Base-by-base conservation (phyloP, 1,140 invertebrate species). In the Chelonus insularis region DNA sequence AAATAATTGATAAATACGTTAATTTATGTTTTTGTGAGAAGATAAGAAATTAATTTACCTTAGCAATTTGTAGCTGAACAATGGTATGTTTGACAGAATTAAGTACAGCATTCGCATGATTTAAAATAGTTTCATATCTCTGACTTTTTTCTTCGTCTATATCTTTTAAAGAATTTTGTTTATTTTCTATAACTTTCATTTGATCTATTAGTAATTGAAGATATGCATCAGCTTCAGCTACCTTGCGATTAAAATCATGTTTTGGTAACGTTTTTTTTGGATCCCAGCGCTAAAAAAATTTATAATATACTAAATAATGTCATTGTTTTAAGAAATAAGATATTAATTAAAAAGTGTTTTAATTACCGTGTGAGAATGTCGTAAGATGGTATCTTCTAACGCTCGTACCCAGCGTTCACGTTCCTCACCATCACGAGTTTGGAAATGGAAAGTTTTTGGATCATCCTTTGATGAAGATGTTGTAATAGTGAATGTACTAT, bases 371-470 rank as follows among this genome's bases (percentile, higher is more conserved):
- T 85, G 78, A 68, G 89, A 85, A 82, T 96, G 94, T 63, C 92
- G 83, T 34, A 91, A 79, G 76, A 99, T 98, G 4, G 95, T 95
- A 71, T 95, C 94, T 81, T 99, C 96, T 47, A 99, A 82, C 29
- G 92, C 92, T 29, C 91, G 87, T 36, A 99, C 92, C 97, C 97
- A 99, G 67, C 91, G 88, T 77, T 98, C 95, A 52, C 97, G 84
- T 78, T 99, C 97, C 63, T 94, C 92, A 6, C 89, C 88, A 83
- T 98, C 93, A 68, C 94, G 86, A 11, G 96, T 79, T 72, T 92
- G 97, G 80, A 99, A 97, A 82, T 99, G 97, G 83, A 99, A 99
- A 12, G 95, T 97, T 81, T 99, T 99, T 65, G 96, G 92, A 82
- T 99, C 97, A 56, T 82, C 80, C 51, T 81, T 82, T 23, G 70